phyloP scores from a whole-genome alignment of 2,888 invertebrate genomes.

The Aethes cnicana region DNA sequence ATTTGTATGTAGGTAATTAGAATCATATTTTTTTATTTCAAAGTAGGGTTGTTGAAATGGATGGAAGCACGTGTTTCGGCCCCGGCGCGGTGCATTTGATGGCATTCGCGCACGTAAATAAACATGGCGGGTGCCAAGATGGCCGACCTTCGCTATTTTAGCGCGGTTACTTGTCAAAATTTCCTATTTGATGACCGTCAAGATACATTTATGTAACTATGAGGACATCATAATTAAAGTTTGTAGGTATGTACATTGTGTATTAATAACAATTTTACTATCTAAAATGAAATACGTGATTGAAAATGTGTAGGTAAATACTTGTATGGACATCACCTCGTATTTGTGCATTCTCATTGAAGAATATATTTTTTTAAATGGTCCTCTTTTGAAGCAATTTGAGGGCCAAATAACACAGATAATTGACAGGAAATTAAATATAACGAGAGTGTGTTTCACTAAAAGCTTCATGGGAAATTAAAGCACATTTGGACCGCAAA shows the following conservation, averaged over 20 bases:
- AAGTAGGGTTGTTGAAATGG: constrained; percentile 43
- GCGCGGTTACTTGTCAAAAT: constrained; percentile 50
- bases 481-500: too few species aligned
- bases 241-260: background rate
- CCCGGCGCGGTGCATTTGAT: constrained; percentile 68
- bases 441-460: too few species aligned
- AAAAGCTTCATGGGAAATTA: too few species aligned
- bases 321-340: too few species aligned
- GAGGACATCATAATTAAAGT: constrained; percentile 14
- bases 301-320: too few species aligned
- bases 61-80: constrained; percentile 66
- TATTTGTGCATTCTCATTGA: too few species aligned
- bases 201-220: constrained; percentile 30
- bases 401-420: background rate
- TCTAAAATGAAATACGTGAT: too few species aligned
- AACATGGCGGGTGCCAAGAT: constrained; percentile 76
- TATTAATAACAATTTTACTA: background rate
- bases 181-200: constrained; percentile 55
- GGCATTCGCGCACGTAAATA: constrained; percentile 78
- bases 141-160: constrained; percentile 79
- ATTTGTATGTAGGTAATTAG: too few species aligned
- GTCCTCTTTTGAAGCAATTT: background rate
- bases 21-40: background rate
- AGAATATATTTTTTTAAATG: too few species aligned
- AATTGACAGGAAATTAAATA: background rate